Base-by-base conservation (phyloP, 2,888 invertebrate species). In the Pterostichus madidus region DNA sequence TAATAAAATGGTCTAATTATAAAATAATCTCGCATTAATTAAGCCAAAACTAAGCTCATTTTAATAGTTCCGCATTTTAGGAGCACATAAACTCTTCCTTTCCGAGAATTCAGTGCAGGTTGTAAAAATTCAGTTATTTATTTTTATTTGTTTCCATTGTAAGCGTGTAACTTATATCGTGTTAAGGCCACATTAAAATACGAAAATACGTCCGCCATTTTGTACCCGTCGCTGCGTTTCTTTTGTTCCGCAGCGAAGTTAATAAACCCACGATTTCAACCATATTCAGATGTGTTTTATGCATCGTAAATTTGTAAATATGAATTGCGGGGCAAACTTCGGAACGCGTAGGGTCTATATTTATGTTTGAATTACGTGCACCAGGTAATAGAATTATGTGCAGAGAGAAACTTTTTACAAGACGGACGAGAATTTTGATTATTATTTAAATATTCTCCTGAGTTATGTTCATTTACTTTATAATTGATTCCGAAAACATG, bases 261-360 rank as follows among this genome's bases (percentile, higher is more conserved):
- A 64, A 64, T 64, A 64, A 64, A 64, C 64, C 5, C 11, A 32
- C 31, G 32, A 64, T 64, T 35, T 64, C 17, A 4, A 35, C 64
- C 31, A 32, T 10, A 32, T 32, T 61, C 64, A 64, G 35, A 64
- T 64, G 64, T 64, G 31, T 32, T 64, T n/a, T 11, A 64, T 32
- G 64, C 64, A 64, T 64, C 64, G 64, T 64, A 64, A 64, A 64
- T 64, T 64, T 31, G 64, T 64, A 64, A 64, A 32, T 64, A 31
- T 64, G 35, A 64, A 64, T 31, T 64, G 64, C 64, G 3, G 35
- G 4, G 17, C 24, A 32, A 31, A 64, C 5, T 64, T 32, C 35
- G 5, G 35, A 64, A 13, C 11, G 64, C 31, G 64, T 64, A 7
- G 64, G 64, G 11, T 61, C 31, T 64, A 64, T 64, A 64, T 64